Percentiles rank a stretch among this genome's conserved stretches.
Evolutionary conservation across 2,888 invertebrate genomes (phyloP).

Genomic region (Agonopterix alstromeriana): DNA sequence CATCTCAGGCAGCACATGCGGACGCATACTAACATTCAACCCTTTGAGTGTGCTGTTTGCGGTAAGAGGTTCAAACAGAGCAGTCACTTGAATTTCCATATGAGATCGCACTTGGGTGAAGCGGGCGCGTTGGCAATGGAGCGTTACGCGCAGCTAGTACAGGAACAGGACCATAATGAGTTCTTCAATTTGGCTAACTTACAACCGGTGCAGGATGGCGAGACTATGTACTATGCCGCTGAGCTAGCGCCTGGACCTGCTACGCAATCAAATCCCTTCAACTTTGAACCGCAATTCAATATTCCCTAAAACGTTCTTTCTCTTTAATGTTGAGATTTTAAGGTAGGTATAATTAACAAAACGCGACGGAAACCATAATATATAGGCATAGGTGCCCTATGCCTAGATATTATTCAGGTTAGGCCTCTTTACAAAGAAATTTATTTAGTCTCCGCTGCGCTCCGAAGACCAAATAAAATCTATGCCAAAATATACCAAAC

Average conservation of each 20-base stretch:
- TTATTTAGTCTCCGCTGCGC: no score
- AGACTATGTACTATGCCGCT: conserved; percentile 58
- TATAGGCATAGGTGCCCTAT: no score
- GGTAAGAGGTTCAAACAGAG: conserved; percentile 64
- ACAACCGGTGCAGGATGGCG: conserved; percentile 55
- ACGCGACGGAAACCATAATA: no score
- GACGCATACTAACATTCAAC: conserved; percentile 69
- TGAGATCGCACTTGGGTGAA: conserved; percentile 54
- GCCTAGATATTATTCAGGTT: no score
- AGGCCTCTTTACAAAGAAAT: no score
- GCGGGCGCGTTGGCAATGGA: conserved; percentile 31
- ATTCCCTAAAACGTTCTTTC: no score
- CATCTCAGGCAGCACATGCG: conserved; percentile 70
- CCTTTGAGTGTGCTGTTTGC: conserved; percentile 61
- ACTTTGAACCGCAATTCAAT: no score
- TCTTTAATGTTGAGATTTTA: no score
- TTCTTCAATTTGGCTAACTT: conserved; percentile 52
- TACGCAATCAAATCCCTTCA: conserved; percentile 17
- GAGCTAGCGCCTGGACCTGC: conserved; percentile 32
- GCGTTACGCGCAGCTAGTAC: conserved; percentile 33
- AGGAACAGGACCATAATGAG: conserved; percentile 34
- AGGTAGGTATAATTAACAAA: no score
- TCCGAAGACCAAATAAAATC: no score
- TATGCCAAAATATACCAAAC: no score
- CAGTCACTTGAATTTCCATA: conserved; percentile 67